Percentiles rank a stretch among this genome's conserved stretches.
These are phyloP conservation scores for Brassicogethes aeneus DNA, from an alignment of 2,888 invertebrate species.

Conservation along the genomic window DNA sequence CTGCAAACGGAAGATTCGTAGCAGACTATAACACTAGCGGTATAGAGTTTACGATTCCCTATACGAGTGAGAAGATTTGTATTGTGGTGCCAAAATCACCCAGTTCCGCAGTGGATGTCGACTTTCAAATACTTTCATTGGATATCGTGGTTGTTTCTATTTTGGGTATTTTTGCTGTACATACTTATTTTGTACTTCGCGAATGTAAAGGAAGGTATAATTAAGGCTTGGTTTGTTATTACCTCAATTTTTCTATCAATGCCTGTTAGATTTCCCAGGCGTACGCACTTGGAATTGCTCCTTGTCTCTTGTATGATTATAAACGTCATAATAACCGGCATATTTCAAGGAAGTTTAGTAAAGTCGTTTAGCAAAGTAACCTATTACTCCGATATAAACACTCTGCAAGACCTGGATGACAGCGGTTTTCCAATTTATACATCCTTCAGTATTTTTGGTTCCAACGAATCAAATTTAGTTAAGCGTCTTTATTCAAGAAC, in stretches of 20 bases:
- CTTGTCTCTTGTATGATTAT: not conserved
- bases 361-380: constrained; percentile 38
- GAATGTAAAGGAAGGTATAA: not conserved
- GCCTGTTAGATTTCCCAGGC: not conserved
- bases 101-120: constrained; percentile 38
- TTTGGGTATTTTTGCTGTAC: not conserved
- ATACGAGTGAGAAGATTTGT: constrained; percentile 38
- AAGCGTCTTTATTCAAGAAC: constrained; percentile 17
- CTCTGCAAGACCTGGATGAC: constrained; percentile 37
- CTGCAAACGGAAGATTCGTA: constrained; percentile 40
- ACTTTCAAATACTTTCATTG: not conserved
- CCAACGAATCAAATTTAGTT: constrained; percentile 16
- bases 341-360: constrained; percentile 40
- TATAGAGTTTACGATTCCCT: constrained; percentile 36
- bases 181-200: no score
- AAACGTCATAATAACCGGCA: constrained; percentile 32
- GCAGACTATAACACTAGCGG: constrained; percentile 30
- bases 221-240: not conserved
- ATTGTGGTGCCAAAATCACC: constrained; percentile 39
- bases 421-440: constrained; percentile 36
- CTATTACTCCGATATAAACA: constrained; percentile 40
- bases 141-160: not conserved
- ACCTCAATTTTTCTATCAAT: not conserved
- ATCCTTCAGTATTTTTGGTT: constrained; percentile 22
- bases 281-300: not conserved